Conservation (phyloP, 2,888 invertebrate genomes). For the Eumacrocentrus americanus region DNA sequence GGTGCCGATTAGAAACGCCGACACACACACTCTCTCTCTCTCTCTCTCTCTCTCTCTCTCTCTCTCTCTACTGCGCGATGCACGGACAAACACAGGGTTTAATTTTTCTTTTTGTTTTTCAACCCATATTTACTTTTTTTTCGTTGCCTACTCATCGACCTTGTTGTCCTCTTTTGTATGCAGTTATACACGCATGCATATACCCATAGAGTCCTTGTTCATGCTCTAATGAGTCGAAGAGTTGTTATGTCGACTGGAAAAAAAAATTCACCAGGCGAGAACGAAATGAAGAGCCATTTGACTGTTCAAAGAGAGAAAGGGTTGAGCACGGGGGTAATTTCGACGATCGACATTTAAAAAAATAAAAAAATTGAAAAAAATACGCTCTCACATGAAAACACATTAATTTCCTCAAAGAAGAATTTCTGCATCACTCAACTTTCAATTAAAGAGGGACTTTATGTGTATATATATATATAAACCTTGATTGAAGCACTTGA, state of each 20-base stretch:
- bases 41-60: constrained; percentile 34
- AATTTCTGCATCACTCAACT: constrained; percentile 13
- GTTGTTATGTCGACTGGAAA: constrained; percentile 17
- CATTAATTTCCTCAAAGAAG: too few species aligned
- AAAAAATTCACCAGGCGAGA: constrained; percentile 9
- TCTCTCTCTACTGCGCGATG: constrained; percentile 40
- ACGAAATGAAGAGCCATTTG: constrained; percentile 13
- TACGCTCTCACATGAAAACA: background rate
- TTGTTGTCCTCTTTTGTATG: background rate
- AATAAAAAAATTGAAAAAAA: background rate
- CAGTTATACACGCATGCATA: background rate
- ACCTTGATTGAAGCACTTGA: too few species aligned
- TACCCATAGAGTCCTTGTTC: background rate
- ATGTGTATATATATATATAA: too few species aligned
- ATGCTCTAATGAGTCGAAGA: constrained; percentile 13
- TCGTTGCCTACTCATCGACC: background rate
- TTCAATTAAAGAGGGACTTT: too few species aligned
- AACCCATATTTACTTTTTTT: background rate
- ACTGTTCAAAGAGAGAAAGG: constrained; percentile 1
- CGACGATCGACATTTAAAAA: constrained; percentile 6
- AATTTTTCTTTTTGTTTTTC: background rate
- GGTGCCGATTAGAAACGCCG: constrained; percentile 56
- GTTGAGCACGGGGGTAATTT: constrained; percentile 9
- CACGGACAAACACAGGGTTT: constrained; percentile 48
- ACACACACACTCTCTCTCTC: constrained; percentile 31